Base-by-base conservation (phyloP, 2,888 invertebrate genomes). In the Listrodromus nycthemerus region DNA sequence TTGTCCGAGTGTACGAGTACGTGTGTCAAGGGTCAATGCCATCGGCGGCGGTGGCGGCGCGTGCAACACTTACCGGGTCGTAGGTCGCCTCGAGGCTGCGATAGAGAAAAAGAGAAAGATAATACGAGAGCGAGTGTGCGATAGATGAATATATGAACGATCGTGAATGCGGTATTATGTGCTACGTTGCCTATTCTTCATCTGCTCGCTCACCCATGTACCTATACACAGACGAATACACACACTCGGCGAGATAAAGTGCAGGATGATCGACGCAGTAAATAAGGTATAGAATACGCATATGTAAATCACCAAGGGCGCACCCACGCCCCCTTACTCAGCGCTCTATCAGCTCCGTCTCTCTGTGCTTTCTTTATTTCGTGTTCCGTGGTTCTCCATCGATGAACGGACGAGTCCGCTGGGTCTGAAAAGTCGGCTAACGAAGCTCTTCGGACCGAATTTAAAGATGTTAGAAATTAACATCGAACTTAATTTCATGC, bases 251-350 rank as follows among this genome's bases (percentile, higher is more conserved):
- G 52, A 90, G 89, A 90, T 90, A 90, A 91, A 89, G 89, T 90
- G 89, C 88, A 89, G 89, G 89, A 90, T 91, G 92, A 93, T 92
- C 91, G 92, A 91, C 90, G 92, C 89, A 86, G 91, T 92, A 91
- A 92, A 93, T 92, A 92, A 92, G 88, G 90, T 90, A 92, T 91
- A 89, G 90, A 91, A 90, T 91, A 91, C 91, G 91, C 90, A 89
- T 93, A 93, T 93, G 92, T 93, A 93, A 93, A 93, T 93, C 91
- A 92, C 90, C 90, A 90, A 91, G 91, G 92, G 91, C 90, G 90
- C 93, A 92, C 92, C 92, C 91, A 92, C 92, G 92, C 92, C 92
- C 90, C 89, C 90, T 88, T 87, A 85, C 87, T 88, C 88, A 70
- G 83, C 88, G 79, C 65, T 80, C 73, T 79, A 21, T 82, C 61